phyloP scores from a whole-genome alignment of 2,888 invertebrate genomes.

The Cataglyphis albicans region DNA sequence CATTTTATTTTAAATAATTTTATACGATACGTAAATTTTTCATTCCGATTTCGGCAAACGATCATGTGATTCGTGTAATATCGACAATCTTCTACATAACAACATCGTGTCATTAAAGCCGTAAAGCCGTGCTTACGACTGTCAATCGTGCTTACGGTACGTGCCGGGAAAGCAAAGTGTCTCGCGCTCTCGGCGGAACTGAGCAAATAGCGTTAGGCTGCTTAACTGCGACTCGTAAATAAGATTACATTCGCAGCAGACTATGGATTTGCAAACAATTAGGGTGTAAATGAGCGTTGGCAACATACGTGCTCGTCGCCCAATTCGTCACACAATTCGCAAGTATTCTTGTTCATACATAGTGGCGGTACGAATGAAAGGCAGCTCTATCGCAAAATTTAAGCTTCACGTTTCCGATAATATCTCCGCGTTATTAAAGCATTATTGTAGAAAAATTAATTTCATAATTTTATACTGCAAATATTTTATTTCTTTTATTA shows the following conservation, averaged over 20 bases:
- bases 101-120: slow-evolving; percentile 20
- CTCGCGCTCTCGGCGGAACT: slow-evolving; percentile 55
- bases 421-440: not conserved
- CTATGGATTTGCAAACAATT: slow-evolving; percentile 71
- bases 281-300: slow-evolving; percentile 55
- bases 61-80: not conserved
- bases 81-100: slow-evolving; percentile 16
- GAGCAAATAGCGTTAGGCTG: slow-evolving; percentile 67
- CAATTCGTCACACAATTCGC: slow-evolving; percentile 7
- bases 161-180: slow-evolving; percentile 53
- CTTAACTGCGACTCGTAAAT: slow-evolving; percentile 71
- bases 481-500: not conserved
- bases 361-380: not conserved
- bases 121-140: slow-evolving; percentile 51
- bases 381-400: slow-evolving; percentile 28
- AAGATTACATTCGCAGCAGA: slow-evolving; percentile 69
- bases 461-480: not conserved
- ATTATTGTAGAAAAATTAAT: not conserved
- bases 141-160: slow-evolving; percentile 59
- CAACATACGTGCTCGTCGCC: slow-evolving; percentile 24
- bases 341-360: slow-evolving; percentile 1
- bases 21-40: not conserved
- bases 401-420: not conserved
- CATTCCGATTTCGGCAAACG: not conserved
- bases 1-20: not conserved